Evolutionary conservation across 2,888 invertebrate species (phyloP).

Genomic region (Seira sanloemensis): DNA sequence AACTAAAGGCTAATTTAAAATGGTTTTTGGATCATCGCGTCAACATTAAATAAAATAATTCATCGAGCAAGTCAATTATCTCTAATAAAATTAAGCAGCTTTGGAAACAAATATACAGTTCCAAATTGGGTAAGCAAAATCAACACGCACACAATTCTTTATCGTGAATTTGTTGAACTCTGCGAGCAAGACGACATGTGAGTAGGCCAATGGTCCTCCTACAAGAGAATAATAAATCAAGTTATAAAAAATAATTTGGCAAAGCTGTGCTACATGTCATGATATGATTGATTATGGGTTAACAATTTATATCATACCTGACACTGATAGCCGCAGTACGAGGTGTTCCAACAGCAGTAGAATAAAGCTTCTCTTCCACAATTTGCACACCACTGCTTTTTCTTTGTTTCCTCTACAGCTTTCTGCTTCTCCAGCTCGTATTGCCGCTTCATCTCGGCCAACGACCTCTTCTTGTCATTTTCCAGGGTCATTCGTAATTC

Average conservation of each 20-base stretch:
- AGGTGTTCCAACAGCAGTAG: constrained; percentile 97
- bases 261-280: neutral
- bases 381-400: constrained; percentile 94
- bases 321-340: constrained; percentile 93
- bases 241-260: constrained; percentile 9
- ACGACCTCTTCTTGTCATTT: constrained; percentile 82
- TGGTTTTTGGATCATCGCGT: too few relatives aligned
- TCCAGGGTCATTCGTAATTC: constrained; percentile 85
- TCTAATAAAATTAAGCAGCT: too few relatives aligned
- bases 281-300: too few relatives aligned
- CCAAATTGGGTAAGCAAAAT: too few relatives aligned
- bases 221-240: constrained; percentile 45
- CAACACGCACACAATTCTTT: too few relatives aligned
- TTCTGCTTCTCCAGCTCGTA: constrained; percentile 84
- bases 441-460: constrained; percentile 82
- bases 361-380: constrained; percentile 92
- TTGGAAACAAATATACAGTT: too few relatives aligned
- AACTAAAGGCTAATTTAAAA: too few relatives aligned
- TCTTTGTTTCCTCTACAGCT: constrained; percentile 86
- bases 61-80: too few relatives aligned
- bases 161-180: too few relatives aligned
- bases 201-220: constrained; percentile 87
- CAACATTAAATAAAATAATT: too few relatives aligned
- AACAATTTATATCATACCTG: constrained; percentile 77
- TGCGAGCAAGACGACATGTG: constrained; percentile 83